phyloP scores from a whole-genome alignment of 2,113 vertebrate genomes.

The Scalopus aquaticus region DNA sequence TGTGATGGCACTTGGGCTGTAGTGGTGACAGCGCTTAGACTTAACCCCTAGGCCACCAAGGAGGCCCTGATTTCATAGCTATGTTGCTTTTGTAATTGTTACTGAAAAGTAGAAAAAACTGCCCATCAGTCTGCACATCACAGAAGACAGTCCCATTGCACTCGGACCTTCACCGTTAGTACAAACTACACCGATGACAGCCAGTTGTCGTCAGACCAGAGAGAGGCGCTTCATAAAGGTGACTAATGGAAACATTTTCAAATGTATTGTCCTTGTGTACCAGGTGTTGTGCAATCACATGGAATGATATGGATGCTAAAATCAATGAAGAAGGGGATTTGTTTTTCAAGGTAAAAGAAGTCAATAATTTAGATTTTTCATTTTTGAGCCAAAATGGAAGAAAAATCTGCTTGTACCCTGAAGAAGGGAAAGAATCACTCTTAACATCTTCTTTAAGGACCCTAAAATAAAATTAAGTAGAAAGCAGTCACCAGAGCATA shows the following conservation, averaged over 20 bases:
- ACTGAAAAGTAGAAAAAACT: neutral
- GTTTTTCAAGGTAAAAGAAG: neutral
- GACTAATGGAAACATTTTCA: neutral
- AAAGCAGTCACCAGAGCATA: neutral
- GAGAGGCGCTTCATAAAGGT: neutral
- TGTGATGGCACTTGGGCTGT: no score
- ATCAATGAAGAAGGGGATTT: neutral
- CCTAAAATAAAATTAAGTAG: conserved; percentile 9
- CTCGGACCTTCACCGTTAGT: neutral
- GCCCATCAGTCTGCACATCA: neutral
- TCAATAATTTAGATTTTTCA: neutral
- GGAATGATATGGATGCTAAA: neutral
- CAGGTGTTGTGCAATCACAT: neutral
- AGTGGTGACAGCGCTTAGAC: no score
- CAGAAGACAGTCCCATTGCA: neutral
- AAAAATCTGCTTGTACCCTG: neutral
- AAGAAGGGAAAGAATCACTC: neutral
- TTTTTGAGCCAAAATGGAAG: neutral
- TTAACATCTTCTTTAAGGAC: neutral
- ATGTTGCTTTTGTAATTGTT: neutral
- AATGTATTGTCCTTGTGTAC: neutral
- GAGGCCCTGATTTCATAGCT: no score
- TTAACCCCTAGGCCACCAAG: no score
- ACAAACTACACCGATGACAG: neutral
- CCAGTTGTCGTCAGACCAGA: neutral